These are phyloP conservation scores for Encarsia formosa DNA, from an alignment of 2,888 invertebrate species.

Conservation along the genomic window DNA sequence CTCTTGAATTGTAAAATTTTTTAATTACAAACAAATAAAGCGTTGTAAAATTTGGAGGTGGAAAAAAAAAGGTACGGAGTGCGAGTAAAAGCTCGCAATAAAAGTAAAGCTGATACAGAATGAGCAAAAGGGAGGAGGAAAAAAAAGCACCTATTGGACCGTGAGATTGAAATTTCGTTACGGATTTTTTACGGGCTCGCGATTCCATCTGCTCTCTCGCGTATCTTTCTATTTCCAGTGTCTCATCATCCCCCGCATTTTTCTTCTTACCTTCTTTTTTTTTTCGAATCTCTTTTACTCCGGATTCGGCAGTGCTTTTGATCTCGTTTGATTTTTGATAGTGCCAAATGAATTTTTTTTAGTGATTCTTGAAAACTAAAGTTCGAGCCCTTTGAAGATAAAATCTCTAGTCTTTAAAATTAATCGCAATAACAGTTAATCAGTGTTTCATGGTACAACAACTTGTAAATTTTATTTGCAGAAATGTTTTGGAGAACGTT, in stretches of 20 bases:
- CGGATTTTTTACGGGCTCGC: constrained; percentile 14
- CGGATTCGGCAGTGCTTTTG: too few relatives aligned
- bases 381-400: too few relatives aligned
- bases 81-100: background rate
- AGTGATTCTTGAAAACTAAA: too few relatives aligned
- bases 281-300: too few relatives aligned
- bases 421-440: too few relatives aligned
- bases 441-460: too few relatives aligned
- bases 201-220: constrained; percentile 1
- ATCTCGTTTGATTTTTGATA: constrained; percentile 3
- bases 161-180: constrained; percentile 14
- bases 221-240: background rate
- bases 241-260: background rate
- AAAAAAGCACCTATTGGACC: background rate
- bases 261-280: too few relatives aligned
- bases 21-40: too few relatives aligned
- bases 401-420: too few relatives aligned
- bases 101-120: background rate
- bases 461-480: constrained; percentile 20
- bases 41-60: too few relatives aligned
- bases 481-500: constrained; percentile 13
- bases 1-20: too few relatives aligned
- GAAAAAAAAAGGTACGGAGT: background rate
- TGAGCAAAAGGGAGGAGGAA: background rate
- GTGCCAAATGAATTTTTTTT: too few relatives aligned